phyloP scores from a whole-genome alignment of 2,797 vertebrate species.

The Pangasius mekongensis region DNA sequence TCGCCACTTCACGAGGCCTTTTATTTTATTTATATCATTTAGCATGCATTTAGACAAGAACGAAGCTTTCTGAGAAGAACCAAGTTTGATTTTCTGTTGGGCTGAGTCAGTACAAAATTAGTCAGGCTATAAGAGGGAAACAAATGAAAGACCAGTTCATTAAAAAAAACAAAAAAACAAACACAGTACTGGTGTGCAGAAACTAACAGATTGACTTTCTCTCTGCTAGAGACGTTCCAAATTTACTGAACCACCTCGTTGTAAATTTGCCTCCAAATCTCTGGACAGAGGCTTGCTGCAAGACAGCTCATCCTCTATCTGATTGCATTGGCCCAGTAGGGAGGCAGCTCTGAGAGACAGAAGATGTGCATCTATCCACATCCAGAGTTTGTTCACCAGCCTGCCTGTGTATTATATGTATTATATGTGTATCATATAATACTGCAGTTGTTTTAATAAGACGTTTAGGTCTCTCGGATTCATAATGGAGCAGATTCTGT shows the following conservation, averaged over 20 bases:
- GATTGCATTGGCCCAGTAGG: constrained; percentile 9
- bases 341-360: neutral
- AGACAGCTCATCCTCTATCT: neutral
- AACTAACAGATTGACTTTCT: neutral
- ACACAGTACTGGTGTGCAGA: neutral
- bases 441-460: neutral
- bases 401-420: too few species aligned
- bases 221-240: neutral
- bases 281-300: neutral
- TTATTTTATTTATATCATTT: constrained; percentile 20
- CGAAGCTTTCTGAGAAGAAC: neutral
- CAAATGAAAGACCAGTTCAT: constrained; percentile 12
- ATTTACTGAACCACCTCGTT: neutral
- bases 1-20: neutral
- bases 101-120: constrained; percentile 10
- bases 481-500: neutral
- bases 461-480: neutral
- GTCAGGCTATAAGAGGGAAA: neutral
- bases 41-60: constrained; percentile 4
- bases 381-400: neutral
- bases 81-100: neutral
- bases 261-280: constrained; percentile 1
- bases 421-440: neutral
- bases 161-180: neutral
- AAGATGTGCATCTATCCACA: neutral